phyloP scores from a whole-genome alignment of 2,888 invertebrate species.

The Drosophila meridiana region DNA sequence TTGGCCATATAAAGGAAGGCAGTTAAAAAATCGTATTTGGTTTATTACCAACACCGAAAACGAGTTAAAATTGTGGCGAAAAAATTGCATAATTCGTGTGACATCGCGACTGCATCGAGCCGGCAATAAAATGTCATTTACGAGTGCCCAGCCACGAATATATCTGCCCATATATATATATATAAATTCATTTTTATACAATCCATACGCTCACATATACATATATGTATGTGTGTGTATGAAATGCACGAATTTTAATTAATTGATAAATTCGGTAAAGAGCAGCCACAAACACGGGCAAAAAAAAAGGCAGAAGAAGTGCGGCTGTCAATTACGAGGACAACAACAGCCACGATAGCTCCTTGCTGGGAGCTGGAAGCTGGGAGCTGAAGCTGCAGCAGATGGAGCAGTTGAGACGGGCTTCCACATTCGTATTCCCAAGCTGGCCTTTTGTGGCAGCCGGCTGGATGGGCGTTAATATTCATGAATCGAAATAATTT shows the following conservation, averaged over 20 bases:
- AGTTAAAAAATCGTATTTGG: constrained; percentile 62
- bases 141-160: constrained; percentile 52
- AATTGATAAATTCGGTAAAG: constrained; percentile 81
- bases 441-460: constrained; percentile 42
- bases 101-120: constrained; percentile 60
- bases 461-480: constrained; percentile 75
- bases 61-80: constrained; percentile 79
- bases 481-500: constrained; percentile 81
- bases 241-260: constrained; percentile 82
- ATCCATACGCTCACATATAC: constrained; percentile 13
- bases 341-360: constrained; percentile 52
- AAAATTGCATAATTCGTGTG: constrained; percentile 81
- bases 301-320: constrained; percentile 45
- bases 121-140: constrained; percentile 78
- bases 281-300: constrained; percentile 35
- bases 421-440: constrained; percentile 35
- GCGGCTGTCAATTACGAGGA: constrained; percentile 79
- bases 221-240: constrained; percentile 52
- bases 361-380: constrained; percentile 34
- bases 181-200: constrained; percentile 35
- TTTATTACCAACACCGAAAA: constrained; percentile 80
- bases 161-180: constrained; percentile 24
- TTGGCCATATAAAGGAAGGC: constrained; percentile 61
- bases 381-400: constrained; percentile 10
- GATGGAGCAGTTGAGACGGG: neutral